Evolutionary conservation across 1,140 invertebrate species (phyloP).

Genomic region (Sinonovacula constricta): DNA sequence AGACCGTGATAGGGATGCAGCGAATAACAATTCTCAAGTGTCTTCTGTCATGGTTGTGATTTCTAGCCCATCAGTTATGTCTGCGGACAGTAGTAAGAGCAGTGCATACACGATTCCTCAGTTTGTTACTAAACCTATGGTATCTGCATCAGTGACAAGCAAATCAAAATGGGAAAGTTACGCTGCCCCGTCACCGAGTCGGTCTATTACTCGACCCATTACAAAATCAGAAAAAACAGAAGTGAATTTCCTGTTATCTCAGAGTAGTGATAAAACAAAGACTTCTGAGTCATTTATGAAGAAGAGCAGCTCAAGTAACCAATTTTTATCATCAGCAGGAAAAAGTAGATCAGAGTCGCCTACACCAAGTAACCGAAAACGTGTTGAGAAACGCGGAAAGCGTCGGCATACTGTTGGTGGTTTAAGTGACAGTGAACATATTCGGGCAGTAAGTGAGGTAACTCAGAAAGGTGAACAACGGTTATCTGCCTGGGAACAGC

Average conservation of each 20-base stretch:
- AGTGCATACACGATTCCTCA: slow-evolving; percentile 5
- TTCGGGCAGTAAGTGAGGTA: slow-evolving; percentile 80
- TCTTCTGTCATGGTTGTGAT: slow-evolving; percentile 49
- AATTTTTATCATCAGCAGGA: too few species aligned
- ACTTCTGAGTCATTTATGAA: too few species aligned
- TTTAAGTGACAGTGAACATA: slow-evolving; percentile 89
- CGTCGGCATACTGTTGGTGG: slow-evolving; percentile 94
- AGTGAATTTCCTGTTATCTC: slow-evolving; percentile 51
- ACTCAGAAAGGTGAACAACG: slow-evolving; percentile 45
- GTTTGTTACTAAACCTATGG: slow-evolving; percentile 18
- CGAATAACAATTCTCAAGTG: slow-evolving; percentile 25
- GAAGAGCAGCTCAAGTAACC: too few species aligned
- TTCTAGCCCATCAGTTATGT: slow-evolving; percentile 46
- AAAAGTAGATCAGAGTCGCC: slow-evolving; percentile 55
- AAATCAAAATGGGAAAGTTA: slow-evolving; percentile 37
- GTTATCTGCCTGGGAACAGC: slow-evolving; percentile 79
- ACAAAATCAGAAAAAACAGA: slow-evolving; percentile 62
- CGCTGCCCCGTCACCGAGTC: slow-evolving; percentile 4
- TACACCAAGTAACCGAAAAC: slow-evolving; percentile 40
- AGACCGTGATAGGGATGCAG: neutral
- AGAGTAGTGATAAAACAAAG: slow-evolving; percentile 36
- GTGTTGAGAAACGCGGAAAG: slow-evolving; percentile 53
- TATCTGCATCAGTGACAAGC: slow-evolving; percentile 28
- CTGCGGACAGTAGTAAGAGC: slow-evolving; percentile 31
- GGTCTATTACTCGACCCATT: slow-evolving; percentile 42